Evolutionary conservation across 2,888 invertebrate species (phyloP), one percentile per base, ranked within the genome.

Genomic region (Dysmachus trigonus): DNA sequence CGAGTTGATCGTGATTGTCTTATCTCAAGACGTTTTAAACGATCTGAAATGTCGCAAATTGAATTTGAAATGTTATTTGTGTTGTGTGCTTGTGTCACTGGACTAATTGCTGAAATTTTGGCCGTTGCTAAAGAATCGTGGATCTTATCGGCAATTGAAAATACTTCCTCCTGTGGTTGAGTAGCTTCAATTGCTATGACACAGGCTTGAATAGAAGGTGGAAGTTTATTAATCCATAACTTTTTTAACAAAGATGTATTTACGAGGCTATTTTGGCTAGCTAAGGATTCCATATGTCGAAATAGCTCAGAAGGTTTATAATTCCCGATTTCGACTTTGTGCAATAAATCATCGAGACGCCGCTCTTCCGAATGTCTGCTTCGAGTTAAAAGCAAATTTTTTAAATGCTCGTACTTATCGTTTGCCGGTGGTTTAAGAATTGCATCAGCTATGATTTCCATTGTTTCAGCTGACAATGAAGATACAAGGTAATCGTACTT

Each of bases 381-480:
- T 33, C 86, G 38, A 6, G 71, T 31, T 30, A 82, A 30, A 15
- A 86, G 33, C 6, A 6, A 22, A 22, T 10, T 8, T 72, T 86
- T 86, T 13, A 86, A 18, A 31, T 81, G 71, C n/a, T 86, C 86
- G 30, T 86, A 81, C 30, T 74, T 81, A 13, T 81, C 33, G 35
- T 38, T 18, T 15, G 8, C 22, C 18, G 51, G 72, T 51, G 72
- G 83, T 22, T 86, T 82, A 2, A 74, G 10, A 38, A 38, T 38
- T 10, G 13, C 38, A 38, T 38, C 13, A 8, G 38, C 38, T 38
- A 38, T 8, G 38, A 38, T 13, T 38, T 38, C 13, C 38, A 38
- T 38, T 38, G 38, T 38, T 38, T 38, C 38, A 3, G 38, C 38
- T 7, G 38, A 38, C 13, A 38, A 35, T 8, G 35, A 7, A 1